phyloP scores from a whole-genome alignment of 2,113 vertebrate genomes.

The Mirounga angustirostris region DNA sequence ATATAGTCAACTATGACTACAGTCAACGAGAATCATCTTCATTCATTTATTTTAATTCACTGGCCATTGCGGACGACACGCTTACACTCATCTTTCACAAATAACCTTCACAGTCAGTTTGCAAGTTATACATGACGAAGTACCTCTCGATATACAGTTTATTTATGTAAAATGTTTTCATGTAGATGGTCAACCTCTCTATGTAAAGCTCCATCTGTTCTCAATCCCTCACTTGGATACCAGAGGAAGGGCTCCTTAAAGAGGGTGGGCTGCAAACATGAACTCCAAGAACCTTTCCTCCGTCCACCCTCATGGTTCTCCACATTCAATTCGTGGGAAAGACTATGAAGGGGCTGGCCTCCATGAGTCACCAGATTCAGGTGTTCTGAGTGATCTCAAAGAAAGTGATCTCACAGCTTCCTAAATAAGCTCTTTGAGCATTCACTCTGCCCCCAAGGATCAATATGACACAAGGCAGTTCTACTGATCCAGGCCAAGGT shows the following conservation, averaged over 20 bases:
- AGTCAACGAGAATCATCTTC: background rate
- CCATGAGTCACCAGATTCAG: background rate
- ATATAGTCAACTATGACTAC: background rate
- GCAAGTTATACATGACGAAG: background rate
- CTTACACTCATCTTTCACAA: slow-evolving; percentile 36
- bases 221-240: background rate
- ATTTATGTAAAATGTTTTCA: background rate
- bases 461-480: background rate
- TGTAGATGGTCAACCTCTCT: background rate
- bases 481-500: too few species aligned
- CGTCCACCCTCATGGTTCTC: background rate
- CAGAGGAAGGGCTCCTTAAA: background rate
- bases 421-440: background rate
- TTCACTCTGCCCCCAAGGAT: background rate
- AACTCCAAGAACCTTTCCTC: background rate
- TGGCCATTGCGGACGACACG: background rate
- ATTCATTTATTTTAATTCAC: slow-evolving; percentile 33
- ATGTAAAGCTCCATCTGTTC: background rate
- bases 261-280: background rate
- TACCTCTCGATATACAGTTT: background rate
- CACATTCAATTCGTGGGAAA: background rate
- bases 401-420: background rate
- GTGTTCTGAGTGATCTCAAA: background rate
- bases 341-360: background rate
- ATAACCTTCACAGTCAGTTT: background rate